Evolutionary conservation across 2,113 vertebrate genomes (phyloP), one percentile per base, ranked within the genome.

Genomic region (Paradisaea rubra): DNA sequence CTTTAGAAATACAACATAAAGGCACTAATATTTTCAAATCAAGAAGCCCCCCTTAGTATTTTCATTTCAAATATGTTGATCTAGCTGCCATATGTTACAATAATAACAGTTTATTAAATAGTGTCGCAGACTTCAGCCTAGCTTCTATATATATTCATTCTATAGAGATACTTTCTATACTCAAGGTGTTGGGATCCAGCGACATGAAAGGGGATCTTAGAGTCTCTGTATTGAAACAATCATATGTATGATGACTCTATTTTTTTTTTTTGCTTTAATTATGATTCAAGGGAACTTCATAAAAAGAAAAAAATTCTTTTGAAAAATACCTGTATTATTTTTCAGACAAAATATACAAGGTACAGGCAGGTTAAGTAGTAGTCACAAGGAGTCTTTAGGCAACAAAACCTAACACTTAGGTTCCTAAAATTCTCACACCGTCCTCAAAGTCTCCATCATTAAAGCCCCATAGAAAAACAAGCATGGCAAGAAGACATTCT

Each of bases 1-100:
- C 92, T 97, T 97, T 96, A 97, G 95, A 97, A 96, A 78, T 96
- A 94, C 74, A 97, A 95, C 91, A 91, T 92, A 97, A 97, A 92
- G 93, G 85, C 95, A 97, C 76, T 93, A 97, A 97, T 97, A 97
- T 97, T 98, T 97, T 97, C 94, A 97, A 97, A 97, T 97, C 93
- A 84, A 85, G 95, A 97, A 91, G 72, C 37, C 57, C 82, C 89
- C 74, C 70, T 93, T 91, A 89, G 16, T 74, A 97, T 97, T 97
- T 97, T 97, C 85, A 93, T 97, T 86, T 97, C 74, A 97, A 96
- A 95, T 96, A 83, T 95, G 95, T 97, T 95, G 87, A 92, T 95
- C 95, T 91, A 94, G 86, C 80, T 95, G 92, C 83, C 86, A 76
- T 95, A 96, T 95, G 89, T 96, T 97, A 81, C 72, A 96, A 97